phyloP scores from a whole-genome alignment of 2,888 invertebrate genomes.

The Volucella inflata region DNA sequence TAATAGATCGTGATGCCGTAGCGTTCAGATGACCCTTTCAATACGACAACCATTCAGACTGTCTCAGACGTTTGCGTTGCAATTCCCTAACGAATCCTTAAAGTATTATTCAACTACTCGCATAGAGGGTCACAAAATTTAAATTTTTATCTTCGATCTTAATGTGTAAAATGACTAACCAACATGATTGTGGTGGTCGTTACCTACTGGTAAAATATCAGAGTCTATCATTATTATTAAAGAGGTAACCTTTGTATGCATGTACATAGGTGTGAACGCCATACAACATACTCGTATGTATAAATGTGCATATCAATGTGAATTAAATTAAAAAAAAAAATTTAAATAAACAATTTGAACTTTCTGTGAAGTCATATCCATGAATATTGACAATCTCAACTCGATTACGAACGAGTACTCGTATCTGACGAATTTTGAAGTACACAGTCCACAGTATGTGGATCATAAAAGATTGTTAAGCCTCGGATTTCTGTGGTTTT shows the following conservation, averaged over 20 bases:
- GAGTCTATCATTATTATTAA: slow-evolving; percentile 15
- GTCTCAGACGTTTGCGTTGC: background rate
- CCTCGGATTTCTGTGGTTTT: no score
- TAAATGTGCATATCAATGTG: background rate
- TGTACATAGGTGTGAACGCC: no score
- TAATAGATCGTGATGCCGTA: background rate
- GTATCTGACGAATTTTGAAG: no score
- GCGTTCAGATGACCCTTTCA: background rate
- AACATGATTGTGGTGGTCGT: slow-evolving; percentile 14
- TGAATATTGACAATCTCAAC: no score
- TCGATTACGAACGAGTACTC: no score
- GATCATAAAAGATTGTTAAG: no score
- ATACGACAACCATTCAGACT: slow-evolving; percentile 6
- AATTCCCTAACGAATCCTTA: slow-evolving; percentile 7
- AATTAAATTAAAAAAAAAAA: background rate
- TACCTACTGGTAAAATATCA: background rate
- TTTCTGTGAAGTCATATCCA: background rate
- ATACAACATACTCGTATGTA: no score
- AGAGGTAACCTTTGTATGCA: background rate
- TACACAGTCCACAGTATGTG: no score
- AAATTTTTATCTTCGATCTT: slow-evolving; percentile 32
- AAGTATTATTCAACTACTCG: slow-evolving; percentile 5
- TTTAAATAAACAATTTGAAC: no score
- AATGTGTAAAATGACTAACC: slow-evolving; percentile 24
- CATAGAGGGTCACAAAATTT: slow-evolving; percentile 11